phyloP scores from a whole-genome alignment of 2,888 invertebrate species.

The Strigamia transsilvanica region DNA sequence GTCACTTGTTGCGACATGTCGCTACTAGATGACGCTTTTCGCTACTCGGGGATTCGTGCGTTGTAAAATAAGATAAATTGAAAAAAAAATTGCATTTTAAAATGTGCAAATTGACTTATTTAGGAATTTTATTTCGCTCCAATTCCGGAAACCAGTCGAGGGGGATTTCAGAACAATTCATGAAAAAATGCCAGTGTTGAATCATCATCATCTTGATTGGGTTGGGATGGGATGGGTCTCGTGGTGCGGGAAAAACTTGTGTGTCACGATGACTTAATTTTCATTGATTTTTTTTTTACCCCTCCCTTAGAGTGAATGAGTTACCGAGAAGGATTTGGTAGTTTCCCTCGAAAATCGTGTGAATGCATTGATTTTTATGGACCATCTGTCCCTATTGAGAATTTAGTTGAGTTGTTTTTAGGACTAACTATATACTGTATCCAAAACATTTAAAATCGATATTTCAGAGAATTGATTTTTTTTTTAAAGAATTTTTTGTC shows the following conservation, averaged over 20 bases:
- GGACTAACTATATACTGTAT: background rate
- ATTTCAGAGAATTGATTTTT: background rate
- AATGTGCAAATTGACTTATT: background rate
- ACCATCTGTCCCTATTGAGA: slow-evolving; percentile 27
- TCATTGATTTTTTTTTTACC: slow-evolving; percentile 40
- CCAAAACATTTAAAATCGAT: background rate
- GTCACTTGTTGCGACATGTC: slow-evolving; percentile 37
- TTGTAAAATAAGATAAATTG: background rate
- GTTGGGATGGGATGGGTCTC: background rate
- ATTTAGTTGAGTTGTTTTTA: background rate
- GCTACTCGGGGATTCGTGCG: background rate
- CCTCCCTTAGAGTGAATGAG: slow-evolving; percentile 18
- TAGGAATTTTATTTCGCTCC: slow-evolving; percentile 24
- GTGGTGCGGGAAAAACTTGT: slow-evolving; percentile 32
- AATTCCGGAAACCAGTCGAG: slow-evolving; percentile 11
- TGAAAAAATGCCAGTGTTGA: slow-evolving; percentile 39
- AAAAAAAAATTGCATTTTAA: slow-evolving; percentile 1
- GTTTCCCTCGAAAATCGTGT: slow-evolving; percentile 36
- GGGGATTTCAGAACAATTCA: slow-evolving; percentile 12
- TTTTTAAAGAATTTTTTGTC: background rate
- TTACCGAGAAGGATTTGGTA: slow-evolving; percentile 33
- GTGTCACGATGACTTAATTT: slow-evolving; percentile 48
- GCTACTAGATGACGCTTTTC: slow-evolving; percentile 14
- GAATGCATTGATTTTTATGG: slow-evolving; percentile 33
- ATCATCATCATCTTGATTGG: slow-evolving; percentile 35